A percentile compares a stretch with the other conserved stretches of the same genome.
Evolutionary conservation across 2,888 invertebrate genomes (phyloP).

Genomic region (Lycia hirtaria): DNA sequence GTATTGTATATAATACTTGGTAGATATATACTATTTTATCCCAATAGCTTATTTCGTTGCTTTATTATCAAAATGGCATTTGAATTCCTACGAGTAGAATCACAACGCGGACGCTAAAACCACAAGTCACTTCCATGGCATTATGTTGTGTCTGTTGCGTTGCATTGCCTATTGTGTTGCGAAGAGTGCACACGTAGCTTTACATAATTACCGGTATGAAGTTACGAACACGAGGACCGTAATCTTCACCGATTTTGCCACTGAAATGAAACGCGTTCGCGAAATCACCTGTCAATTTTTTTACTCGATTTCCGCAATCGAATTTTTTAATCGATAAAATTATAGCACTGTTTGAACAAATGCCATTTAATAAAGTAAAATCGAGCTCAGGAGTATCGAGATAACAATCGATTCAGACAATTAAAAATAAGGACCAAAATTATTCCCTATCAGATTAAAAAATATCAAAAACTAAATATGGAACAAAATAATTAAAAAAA

Average conservation of each 20-base stretch:
- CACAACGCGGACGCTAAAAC: no score
- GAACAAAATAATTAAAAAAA: background rate
- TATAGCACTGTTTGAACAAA: slow-evolving; percentile 23
- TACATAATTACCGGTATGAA: slow-evolving; percentile 28
- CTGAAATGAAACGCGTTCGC: slow-evolving; percentile 27
- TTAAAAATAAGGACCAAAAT: slow-evolving; percentile 13
- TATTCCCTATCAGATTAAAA: slow-evolving; percentile 4
- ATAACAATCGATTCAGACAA: slow-evolving; percentile 16
- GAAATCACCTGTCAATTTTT: slow-evolving; percentile 35
- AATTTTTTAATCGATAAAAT: slow-evolving; percentile 20
- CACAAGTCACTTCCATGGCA: background rate
- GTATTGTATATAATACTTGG: no score
- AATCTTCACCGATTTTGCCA: slow-evolving; percentile 29
- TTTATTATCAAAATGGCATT: no score
- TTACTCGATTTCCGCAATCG: slow-evolving; percentile 14
- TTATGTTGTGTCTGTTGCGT: background rate
- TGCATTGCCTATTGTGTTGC: background rate
- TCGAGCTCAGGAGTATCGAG: slow-evolving; percentile 17
- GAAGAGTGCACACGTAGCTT: background rate
- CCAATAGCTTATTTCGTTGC: no score
- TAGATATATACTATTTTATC: no score
- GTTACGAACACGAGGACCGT: slow-evolving; percentile 16
- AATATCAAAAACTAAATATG: background rate
- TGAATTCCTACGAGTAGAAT: no score
- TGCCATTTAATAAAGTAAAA: slow-evolving; percentile 12